Evolutionary conservation across 2,888 invertebrate species (phyloP).

Genomic region (Sinodicranocentrus sp.): DNA sequence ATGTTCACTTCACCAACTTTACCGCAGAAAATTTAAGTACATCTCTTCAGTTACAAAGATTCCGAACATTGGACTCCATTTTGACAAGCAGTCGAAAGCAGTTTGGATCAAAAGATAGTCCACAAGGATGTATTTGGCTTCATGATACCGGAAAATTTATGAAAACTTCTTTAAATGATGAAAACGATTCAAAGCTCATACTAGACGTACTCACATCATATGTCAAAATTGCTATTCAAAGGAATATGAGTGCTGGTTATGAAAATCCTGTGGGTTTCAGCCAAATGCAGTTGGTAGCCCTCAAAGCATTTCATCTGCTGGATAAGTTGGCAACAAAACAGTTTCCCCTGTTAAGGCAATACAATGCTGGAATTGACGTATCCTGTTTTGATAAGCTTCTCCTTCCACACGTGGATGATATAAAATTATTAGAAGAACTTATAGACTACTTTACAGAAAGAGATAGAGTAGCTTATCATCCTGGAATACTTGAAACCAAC

Average conservation of each 20-base stretch:
- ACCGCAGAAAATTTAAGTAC: background rate
- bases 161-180: background rate
- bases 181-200: background rate
- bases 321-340: constrained; percentile 10
- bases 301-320: constrained; percentile 29
- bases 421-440: constrained; percentile 25
- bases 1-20: background rate
- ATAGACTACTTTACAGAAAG: constrained; percentile 28
- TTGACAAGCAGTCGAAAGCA: background rate
- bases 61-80: background rate
- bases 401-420: constrained; percentile 25
- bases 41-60: background rate
- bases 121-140: constrained; percentile 22
- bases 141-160: constrained; percentile 40
- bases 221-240: constrained; percentile 2
- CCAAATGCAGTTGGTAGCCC: constrained; percentile 1
- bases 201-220: constrained; percentile 6
- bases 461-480: constrained; percentile 3
- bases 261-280: constrained; percentile 50
- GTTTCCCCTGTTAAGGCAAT: constrained; percentile 30
- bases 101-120: no score
- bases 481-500: constrained; percentile 14
- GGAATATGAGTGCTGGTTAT: background rate
- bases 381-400: constrained; percentile 30
- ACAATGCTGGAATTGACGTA: constrained; percentile 19